Evolutionary conservation across 2,797 vertebrate genomes (phyloP).

Genomic region (Cossypha heuglini): DNA sequence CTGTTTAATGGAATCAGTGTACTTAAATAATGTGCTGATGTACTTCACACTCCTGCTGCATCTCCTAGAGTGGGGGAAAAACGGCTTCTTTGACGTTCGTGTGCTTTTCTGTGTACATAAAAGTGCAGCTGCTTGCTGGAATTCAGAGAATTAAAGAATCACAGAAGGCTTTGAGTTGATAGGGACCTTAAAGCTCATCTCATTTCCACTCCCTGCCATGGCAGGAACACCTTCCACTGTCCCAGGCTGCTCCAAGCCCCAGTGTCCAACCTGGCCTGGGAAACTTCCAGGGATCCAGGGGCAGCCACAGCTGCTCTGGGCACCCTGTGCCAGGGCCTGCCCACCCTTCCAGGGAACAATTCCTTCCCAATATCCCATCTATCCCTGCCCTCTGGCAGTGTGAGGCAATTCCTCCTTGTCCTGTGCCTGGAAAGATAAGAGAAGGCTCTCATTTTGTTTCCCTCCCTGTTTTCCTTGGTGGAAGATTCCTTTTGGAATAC

Average conservation of each 20-base stretch:
- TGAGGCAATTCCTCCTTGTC: neutral
- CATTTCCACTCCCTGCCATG: neutral
- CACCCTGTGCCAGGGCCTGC: fast-evolving
- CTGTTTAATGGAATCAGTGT: constrained; percentile 48
- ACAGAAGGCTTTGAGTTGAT: neutral
- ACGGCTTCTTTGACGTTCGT: neutral
- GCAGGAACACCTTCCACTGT: neutral
- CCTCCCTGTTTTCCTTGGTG: neutral
- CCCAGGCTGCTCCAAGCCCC: neutral
- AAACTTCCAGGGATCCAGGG: neutral
- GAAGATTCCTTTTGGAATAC: neutral
- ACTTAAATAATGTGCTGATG: constrained; percentile 47
- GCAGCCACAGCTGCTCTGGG: neutral
- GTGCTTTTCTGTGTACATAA: neutral
- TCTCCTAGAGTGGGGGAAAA: constrained; percentile 1
- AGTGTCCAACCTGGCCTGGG: neutral
- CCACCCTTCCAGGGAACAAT: fast-evolving
- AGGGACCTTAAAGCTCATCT: neutral
- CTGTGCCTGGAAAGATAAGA: neutral
- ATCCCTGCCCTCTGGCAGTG: neutral
- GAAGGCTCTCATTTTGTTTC: neutral
- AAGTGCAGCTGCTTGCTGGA: constrained; percentile 20
- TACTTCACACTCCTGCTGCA: constrained; percentile 29
- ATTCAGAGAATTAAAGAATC: neutral
- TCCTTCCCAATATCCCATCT: neutral